Base-by-base conservation (phyloP, 2,113 vertebrate species). In the Gorsachius goisagi region DNA sequence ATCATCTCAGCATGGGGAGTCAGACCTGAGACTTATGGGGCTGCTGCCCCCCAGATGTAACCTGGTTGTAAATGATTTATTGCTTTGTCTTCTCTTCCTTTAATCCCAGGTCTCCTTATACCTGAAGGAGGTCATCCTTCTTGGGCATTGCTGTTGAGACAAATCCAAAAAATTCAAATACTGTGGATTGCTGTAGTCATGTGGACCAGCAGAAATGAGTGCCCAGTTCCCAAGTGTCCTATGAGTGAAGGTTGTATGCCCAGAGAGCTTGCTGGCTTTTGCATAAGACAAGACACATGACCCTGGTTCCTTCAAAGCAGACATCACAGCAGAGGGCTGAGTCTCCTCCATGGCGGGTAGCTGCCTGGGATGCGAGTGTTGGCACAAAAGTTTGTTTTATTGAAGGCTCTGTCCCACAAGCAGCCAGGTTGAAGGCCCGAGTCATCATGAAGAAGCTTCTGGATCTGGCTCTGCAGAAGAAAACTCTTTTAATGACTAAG, bases 211-310 rank as follows among this genome's bases (percentile, higher is more conserved):
- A 63, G 55, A 58, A 88, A 33, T 2, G 9, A 37, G 13, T 39
- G 6, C 3, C n/a, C 37, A 22, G 21, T 33, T 64, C 56, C 39
- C 52, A 53, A 58, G 20, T 22, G 32, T 56, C 60, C 47, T 27
- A 17, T 5, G 45, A 28, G 16, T 27, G 45, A 85, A 41, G 9
- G 6, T 15, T 72, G 23, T 12, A n/a, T 27, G 21, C 15, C 9
- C 32, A 80, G 45, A 22, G 35, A 88, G 8, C 47, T 79, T 75
- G 24, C 39, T 71, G 24, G 5, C 21, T 67, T 55, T 56, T 56
- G 69, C 1, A 1, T 39, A 59, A 53, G n/a, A 37, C 6, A n/a
- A 64, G 68, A 66, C 0, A 1, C 1, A 0, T 62, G 35, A 53
- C 24, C 8, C 27, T 15, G 12, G 12, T 45, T 87, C 62, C 47